A percentile compares a stretch with the other conserved stretches of the same genome.
These are phyloP conservation scores for Ophioninae sp. DNA, from an alignment of 2,888 invertebrate genomes.

Conservation along the genomic window DNA sequence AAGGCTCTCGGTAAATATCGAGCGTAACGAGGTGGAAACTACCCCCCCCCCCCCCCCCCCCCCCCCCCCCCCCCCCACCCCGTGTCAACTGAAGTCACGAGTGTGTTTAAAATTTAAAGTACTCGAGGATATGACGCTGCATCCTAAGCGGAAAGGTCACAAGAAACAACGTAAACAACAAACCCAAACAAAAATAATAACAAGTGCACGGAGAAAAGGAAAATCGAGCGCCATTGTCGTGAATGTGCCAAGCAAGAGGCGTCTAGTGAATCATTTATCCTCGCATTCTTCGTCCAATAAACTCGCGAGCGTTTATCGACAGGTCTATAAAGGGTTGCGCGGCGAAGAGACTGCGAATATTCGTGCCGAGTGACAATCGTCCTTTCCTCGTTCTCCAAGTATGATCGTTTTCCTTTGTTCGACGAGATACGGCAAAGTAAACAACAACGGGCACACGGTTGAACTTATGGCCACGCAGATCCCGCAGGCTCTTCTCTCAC, in stretches of 20 bases:
- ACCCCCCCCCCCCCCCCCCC: not conserved
- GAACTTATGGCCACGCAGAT: not conserved
- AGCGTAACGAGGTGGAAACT: conserved; percentile 11
- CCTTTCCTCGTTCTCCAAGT: not conserved
- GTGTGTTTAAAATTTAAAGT: conserved; percentile 5
- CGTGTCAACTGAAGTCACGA: not conserved
- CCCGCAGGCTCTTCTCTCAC: not conserved
- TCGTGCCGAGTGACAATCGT: not conserved
- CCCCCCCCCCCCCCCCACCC: not conserved
- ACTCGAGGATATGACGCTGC: not conserved
- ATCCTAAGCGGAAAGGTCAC: not conserved
- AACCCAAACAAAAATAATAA: no score
- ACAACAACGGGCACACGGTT: not conserved
- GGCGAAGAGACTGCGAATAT: not conserved
- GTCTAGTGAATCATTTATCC: conserved; percentile 8
- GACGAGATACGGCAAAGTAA: not conserved
- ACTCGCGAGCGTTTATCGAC: not conserved
- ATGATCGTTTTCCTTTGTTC: conserved; percentile 1
- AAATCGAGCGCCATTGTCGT: not conserved
- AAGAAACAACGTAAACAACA: not conserved
- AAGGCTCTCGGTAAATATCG: conserved; percentile 11
- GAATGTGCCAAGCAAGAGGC: not conserved
- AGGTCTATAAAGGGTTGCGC: conserved; percentile 2
- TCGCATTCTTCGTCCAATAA: not conserved
- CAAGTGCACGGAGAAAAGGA: not conserved